These are phyloP conservation scores for Canis aureus DNA, from an alignment of 2,113 vertebrate genomes.

Conservation along the genomic window DNA sequence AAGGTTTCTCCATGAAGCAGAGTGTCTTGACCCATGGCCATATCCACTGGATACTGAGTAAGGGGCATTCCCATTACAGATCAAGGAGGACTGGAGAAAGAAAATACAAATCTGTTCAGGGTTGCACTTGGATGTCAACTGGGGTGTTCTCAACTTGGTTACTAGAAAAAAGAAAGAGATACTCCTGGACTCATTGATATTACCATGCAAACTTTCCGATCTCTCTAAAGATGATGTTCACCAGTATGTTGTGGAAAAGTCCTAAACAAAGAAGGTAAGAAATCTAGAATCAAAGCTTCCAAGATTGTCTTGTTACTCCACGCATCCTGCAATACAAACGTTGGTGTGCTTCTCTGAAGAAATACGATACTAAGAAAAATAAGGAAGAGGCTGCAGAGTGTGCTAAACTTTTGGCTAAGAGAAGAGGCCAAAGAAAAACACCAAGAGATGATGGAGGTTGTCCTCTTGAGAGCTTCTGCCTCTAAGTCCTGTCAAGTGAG, in stretches of 20 bases:
- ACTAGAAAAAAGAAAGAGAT: background rate
- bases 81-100: background rate
- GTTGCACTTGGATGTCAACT: too few species aligned
- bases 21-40: background rate
- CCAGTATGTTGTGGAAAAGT: background rate
- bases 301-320: background rate
- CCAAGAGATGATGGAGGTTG: background rate
- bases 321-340: background rate
- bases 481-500: background rate
- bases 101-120: background rate
- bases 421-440: background rate
- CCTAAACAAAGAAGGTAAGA: background rate
- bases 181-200: background rate
- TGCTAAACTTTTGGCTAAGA: background rate
- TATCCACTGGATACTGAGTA: background rate
- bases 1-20: background rate
- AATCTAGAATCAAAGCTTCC: background rate
- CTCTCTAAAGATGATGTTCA: background rate
- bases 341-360: background rate
- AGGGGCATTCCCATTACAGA: background rate
- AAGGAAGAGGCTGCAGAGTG: background rate
- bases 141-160: background rate
- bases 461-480: background rate
- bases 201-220: background rate
- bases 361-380: background rate